phyloP scores from a whole-genome alignment of 2,113 vertebrate species.

The Aramus guarauna region DNA sequence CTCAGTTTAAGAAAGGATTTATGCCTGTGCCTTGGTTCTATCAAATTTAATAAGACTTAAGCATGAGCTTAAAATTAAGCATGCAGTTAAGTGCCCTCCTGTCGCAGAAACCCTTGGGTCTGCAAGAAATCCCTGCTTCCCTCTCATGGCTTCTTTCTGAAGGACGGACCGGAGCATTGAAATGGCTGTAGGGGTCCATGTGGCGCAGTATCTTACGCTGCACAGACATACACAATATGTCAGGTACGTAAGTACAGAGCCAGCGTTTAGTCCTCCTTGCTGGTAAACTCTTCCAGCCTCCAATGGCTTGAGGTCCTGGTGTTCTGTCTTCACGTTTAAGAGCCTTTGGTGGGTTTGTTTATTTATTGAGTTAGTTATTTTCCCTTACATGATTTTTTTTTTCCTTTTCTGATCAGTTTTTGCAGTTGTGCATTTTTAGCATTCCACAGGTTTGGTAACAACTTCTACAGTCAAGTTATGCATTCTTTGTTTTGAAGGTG shows the following conservation, averaged over 20 bases:
- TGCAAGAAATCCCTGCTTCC: not conserved
- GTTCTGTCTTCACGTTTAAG: not conserved
- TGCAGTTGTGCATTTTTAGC: not conserved
- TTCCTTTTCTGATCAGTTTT: not conserved
- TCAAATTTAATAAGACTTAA: not conserved
- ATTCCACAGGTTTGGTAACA: not conserved
- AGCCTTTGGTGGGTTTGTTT: not conserved
- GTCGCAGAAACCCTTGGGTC: not conserved
- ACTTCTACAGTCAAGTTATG: not conserved
- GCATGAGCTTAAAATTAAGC: not conserved
- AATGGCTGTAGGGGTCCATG: no score
- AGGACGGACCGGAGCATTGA: not conserved
- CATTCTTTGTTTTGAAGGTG: not conserved
- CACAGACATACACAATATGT: no score
- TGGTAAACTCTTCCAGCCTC: not conserved
- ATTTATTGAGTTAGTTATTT: not conserved
- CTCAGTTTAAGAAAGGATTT: not conserved
- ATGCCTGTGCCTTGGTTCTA: not conserved
- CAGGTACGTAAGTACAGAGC: rapidly evolving
- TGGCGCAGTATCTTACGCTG: not conserved
- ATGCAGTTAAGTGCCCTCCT: not conserved
- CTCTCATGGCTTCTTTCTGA: not conserved
- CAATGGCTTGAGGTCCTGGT: not conserved
- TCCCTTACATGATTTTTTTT: rapidly evolving
- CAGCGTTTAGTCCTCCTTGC: not conserved